Evolutionary conservation across 2,113 vertebrate species (phyloP).

Genomic region (Lanius collurio): DNA sequence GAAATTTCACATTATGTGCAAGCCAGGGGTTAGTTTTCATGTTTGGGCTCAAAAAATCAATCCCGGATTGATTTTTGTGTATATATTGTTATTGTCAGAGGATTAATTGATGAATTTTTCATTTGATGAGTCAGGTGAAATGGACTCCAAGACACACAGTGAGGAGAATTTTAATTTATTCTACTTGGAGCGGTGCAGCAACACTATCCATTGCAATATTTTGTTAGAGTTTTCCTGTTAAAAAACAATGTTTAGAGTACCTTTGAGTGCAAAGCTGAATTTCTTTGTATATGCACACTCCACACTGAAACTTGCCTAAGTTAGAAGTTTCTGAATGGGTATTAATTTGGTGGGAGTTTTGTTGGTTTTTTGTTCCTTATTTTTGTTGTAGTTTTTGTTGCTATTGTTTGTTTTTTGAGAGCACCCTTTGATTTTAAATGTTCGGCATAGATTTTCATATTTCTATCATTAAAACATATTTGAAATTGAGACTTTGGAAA

Average conservation of each 20-base stretch:
- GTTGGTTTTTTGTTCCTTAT: neutral
- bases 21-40: constrained; percentile 74
- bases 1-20: constrained; percentile 80
- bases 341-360: neutral
- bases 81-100: constrained; percentile 87
- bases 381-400: neutral
- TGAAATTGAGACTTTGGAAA: neutral
- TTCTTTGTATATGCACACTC: neutral
- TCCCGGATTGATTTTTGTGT: constrained; percentile 84
- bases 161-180: constrained; percentile 83
- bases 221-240: constrained; percentile 52
- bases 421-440: neutral
- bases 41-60: constrained; percentile 82
- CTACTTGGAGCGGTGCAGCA: constrained; percentile 55
- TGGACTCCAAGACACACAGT: constrained; percentile 69
- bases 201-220: constrained; percentile 57
- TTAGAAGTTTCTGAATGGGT: neutral
- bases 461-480: neutral
- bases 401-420: neutral
- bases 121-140: constrained; percentile 86
- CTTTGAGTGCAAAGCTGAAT: neutral
- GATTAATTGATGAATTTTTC: constrained; percentile 90
- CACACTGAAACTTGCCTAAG: neutral
- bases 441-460: neutral
- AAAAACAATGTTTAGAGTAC: neutral